Percentiles rank a stretch among this genome's conserved stretches.
Conservation (phyloP, 2,888 invertebrate species). For the Macropis europaea region DNA sequence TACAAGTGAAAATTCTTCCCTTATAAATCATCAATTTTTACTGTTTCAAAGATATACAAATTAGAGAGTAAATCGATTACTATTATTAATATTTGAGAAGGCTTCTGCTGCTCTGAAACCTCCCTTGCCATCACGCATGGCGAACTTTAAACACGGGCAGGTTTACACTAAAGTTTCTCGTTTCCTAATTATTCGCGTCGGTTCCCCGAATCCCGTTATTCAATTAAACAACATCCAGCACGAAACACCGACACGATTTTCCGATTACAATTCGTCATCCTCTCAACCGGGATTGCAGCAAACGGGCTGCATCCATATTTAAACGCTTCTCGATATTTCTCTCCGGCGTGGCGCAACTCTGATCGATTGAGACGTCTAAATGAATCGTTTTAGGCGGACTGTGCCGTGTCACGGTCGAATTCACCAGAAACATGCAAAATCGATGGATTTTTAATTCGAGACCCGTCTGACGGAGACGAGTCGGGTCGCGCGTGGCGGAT, state of each 20-base stretch:
- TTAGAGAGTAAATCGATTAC: no score
- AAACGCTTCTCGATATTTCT: background rate
- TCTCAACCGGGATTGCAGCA: no score
- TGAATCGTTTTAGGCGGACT: background rate
- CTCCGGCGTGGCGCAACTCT: background rate
- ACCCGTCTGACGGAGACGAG: slow-evolving; percentile 12
- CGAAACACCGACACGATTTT: background rate
- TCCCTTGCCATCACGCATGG: no score
- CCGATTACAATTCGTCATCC: background rate
- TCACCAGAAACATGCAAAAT: background rate
- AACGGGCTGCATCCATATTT: slow-evolving; percentile 7
- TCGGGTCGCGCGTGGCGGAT: slow-evolving; percentile 14
- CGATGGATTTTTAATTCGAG: slow-evolving; percentile 9
- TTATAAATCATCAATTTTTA: no score
- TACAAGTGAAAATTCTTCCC: no score
- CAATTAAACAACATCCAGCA: background rate
- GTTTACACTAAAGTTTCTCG: slow-evolving; percentile 3
- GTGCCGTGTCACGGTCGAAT: slow-evolving; percentile 34
- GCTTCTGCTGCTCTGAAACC: no score
- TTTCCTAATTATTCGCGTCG: slow-evolving; percentile 11
- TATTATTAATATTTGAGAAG: no score
- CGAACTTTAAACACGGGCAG: background rate
- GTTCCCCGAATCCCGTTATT: background rate
- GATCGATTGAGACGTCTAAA: slow-evolving; percentile 17
- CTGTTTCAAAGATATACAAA: no score